These are phyloP conservation scores for Helarctos malayanus DNA, from an alignment of 2,797 vertebrate genomes.

Conservation along the genomic window DNA sequence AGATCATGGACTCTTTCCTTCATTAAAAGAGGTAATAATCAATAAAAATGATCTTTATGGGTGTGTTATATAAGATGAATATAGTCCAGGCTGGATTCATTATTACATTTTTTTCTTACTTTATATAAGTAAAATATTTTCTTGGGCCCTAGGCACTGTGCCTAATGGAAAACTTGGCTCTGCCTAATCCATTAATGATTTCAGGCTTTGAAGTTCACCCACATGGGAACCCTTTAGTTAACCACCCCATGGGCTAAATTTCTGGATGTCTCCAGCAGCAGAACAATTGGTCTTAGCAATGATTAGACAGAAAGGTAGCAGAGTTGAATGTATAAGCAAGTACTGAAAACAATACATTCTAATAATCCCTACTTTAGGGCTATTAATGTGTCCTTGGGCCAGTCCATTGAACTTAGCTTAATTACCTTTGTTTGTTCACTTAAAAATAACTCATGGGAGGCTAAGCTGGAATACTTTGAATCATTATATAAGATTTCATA, in stretches of 20 bases:
- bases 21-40: background rate
- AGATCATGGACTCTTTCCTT: background rate
- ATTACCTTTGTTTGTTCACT: conserved; percentile 43
- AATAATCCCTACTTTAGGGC: background rate
- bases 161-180: background rate
- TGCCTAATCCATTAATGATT: background rate
- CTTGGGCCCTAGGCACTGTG: background rate
- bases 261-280: conserved; percentile 18
- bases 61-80: background rate
- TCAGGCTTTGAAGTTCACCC: conserved; percentile 10
- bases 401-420: conserved; percentile 24
- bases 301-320: background rate
- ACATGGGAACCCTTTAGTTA: background rate
- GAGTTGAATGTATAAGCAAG: background rate
- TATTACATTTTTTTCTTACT: conserved; percentile 54
- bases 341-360: background rate
- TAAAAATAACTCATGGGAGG: conserved; percentile 52
- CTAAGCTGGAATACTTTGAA: background rate
- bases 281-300: background rate
- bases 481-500: background rate
- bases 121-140: conserved; percentile 57
- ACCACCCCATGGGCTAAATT: background rate
- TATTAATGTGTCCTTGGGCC: background rate
- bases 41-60: background rate
- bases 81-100: background rate